These are phyloP conservation scores for Canis aureus DNA, from an alignment of 2,113 vertebrate species.

Conservation along the genomic window DNA sequence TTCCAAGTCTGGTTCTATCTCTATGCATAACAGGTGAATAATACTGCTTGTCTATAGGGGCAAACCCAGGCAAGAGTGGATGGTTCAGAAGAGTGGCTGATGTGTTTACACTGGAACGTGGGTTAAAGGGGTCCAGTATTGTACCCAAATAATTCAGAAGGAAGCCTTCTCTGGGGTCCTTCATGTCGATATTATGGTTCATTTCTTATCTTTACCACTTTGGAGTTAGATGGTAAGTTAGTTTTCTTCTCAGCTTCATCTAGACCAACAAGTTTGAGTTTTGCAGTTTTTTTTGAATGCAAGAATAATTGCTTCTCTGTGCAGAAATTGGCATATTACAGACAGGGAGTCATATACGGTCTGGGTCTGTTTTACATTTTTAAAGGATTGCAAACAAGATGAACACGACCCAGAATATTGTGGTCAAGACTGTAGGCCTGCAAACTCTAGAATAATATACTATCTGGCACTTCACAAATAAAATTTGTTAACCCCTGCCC, in stretches of 20 bases:
- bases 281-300: not conserved
- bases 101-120: not conserved
- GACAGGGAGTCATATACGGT: not conserved
- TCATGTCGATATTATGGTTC: not conserved
- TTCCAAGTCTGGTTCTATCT: not conserved
- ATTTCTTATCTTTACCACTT: not conserved
- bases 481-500: not conserved
- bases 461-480: not conserved
- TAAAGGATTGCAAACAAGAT: not conserved
- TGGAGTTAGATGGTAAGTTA: not conserved
- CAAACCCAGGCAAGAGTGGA: not conserved
- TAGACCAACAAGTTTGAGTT: not conserved
- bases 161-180: not conserved
- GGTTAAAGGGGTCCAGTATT: not conserved
- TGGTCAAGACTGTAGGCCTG: not conserved
- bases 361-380: not conserved
- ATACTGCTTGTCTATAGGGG: rapidly evolving
- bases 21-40: not conserved
- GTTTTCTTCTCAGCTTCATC: not conserved
- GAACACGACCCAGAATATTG: not conserved
- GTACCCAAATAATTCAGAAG: not conserved
- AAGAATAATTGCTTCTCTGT: not conserved
- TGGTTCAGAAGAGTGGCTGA: not conserved
- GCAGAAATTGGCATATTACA: not conserved
- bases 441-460: not conserved